A percentile compares a stretch with the other conserved stretches of the same genome.
These are phyloP conservation scores for Cinclus mexicanus DNA, from an alignment of 2,113 vertebrate species.

Conservation along the genomic window DNA sequence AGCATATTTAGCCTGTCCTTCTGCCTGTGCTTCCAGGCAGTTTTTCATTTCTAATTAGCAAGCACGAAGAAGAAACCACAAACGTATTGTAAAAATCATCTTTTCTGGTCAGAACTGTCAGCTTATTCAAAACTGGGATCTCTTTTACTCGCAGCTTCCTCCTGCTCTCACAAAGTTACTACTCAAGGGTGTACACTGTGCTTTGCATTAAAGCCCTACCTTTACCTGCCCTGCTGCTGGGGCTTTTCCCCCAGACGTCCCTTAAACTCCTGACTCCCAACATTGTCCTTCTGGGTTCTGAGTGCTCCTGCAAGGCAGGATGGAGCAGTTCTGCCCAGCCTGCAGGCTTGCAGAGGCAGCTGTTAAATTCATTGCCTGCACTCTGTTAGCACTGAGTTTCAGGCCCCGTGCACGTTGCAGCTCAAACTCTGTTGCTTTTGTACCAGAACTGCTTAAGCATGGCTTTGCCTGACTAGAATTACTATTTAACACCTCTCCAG, in stretches of 20 bases:
- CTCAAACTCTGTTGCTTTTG: background rate
- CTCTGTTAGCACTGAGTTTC: background rate
- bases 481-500: slow-evolving; percentile 34
- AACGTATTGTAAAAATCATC: background rate
- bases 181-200: background rate
- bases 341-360: background rate
- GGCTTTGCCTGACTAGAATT: background rate
- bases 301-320: background rate
- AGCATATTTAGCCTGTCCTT: background rate
- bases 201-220: background rate
- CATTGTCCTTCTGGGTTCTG: background rate
- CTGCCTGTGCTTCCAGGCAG: background rate
- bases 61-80: background rate
- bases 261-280: background rate
- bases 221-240: background rate
- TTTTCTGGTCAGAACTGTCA: background rate
- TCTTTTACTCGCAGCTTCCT: background rate
- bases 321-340: background rate
- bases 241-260: background rate
- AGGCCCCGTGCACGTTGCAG: background rate
- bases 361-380: slow-evolving; percentile 14
- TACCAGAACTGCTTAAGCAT: background rate
- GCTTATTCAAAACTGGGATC: background rate
- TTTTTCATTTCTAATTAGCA: background rate
- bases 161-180: background rate